Base-by-base conservation (phyloP, 1,140 invertebrate genomes). In the Nasonia giraulti region DNA sequence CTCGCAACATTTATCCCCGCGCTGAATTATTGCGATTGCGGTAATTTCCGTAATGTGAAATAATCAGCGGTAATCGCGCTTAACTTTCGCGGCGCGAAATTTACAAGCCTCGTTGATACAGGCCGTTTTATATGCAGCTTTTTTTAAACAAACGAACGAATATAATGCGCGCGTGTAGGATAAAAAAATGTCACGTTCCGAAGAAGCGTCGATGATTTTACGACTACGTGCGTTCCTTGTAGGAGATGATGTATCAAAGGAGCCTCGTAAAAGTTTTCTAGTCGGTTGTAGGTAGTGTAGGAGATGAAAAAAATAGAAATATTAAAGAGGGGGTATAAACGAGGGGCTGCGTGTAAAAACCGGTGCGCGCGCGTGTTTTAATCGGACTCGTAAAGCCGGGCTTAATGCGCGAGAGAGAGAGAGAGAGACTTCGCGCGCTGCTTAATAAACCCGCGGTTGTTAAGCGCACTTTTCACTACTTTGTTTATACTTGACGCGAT, bases 331-430 rank as follows among this genome's bases (percentile, higher is more conserved):
- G n/a, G n/a, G n/a, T n/a, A n/a, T n/a, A n/a, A n/a, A n/a, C n/a
- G n/a, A n/a, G n/a, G n/a, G 2, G 23, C 23, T 69, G 68, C 31
- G 40, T 47, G 40, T 74, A 62, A 55, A n/a, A n/a, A n/a, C 4
- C 55, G 17, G 17, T n/a, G 55, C 62, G 27, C 71, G 47, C 23
- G 66, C 82, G 80, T 27, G 27, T 87, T 87, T 87, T 87, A 87
- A 87, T 87, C 83, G 86, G 69, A 62, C 77, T 87, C 83, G 80
- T 87, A 87, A 85, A 87, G 44, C 83, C 80, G 71, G 44, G 31
- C 23, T 33, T 27, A 71, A 37, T 40, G 17, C 80, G 7, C 40
- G 12, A 74, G 73, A 20, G n/a, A 77, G 31, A 73, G 79, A 27
- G 37, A n/a, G 31, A 12, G 40, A 62, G 4, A n/a, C 55, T 40